Percentiles rank a stretch among this genome's conserved stretches.
Evolutionary conservation across 2,888 invertebrate species (phyloP).

Genomic region (Harpagoxenus sublaevis): DNA sequence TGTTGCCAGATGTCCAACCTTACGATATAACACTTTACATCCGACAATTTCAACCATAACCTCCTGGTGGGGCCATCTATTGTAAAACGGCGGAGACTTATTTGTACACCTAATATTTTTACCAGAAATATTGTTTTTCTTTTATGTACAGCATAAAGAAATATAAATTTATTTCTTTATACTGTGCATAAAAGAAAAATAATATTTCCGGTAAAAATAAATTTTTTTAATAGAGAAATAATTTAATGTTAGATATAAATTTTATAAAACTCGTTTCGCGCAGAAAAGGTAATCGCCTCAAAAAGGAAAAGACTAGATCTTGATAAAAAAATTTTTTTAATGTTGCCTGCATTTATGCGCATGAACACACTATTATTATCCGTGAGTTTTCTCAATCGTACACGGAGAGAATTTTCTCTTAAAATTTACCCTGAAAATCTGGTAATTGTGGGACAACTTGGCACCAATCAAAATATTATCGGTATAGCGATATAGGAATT

Average conservation of each 20-base stretch:
- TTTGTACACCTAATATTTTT: no score
- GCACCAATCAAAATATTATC: no score
- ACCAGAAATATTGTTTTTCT: neutral
- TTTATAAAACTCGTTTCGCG: neutral
- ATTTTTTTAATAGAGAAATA: neutral
- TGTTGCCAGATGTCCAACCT: no score
- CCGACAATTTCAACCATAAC: no score
- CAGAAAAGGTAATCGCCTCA: neutral
- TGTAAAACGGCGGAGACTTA: no score
- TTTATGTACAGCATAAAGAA: neutral
- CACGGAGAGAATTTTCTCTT: no score
- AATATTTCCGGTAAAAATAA: neutral
- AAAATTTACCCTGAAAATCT: no score
- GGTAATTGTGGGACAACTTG: no score
- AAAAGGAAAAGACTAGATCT: neutral
- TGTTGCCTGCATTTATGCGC: neutral
- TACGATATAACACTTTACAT: no score
- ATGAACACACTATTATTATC: neutral
- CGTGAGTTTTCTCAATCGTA: slow-evolving; percentile 2
- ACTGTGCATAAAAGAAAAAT: no score
- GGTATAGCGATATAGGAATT: no score
- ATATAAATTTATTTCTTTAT: neutral
- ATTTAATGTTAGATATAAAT: neutral
- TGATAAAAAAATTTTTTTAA: neutral
- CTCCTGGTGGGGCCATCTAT: no score